Percentiles rank a stretch among this genome's conserved stretches.
Conservation (phyloP, 2,888 invertebrate species). For the Parnassius glacialis region DNA sequence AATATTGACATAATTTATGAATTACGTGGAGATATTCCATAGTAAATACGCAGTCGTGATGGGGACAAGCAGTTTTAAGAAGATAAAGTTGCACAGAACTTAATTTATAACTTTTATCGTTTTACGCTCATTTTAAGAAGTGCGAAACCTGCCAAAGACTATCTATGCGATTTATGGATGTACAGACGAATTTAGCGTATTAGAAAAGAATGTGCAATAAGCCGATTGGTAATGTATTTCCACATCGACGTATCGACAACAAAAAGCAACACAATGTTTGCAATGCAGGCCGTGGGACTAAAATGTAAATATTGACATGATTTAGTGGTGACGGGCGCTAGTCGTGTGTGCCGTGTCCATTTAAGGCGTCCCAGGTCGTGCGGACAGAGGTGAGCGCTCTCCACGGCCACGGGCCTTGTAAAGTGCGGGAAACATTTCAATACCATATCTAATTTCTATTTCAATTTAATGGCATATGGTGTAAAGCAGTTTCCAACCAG, state of each 20-base stretch:
- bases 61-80: not conserved
- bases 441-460: constrained; percentile 27
- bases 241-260: constrained; percentile 32
- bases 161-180: too few relatives aligned
- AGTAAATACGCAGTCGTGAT: not conserved
- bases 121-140: not conserved
- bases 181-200: not conserved
- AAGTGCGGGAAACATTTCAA: constrained; percentile 36
- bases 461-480: constrained; percentile 28
- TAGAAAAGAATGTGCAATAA: not conserved
- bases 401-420: constrained; percentile 50
- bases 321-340: constrained; percentile 54
- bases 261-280: constrained; percentile 26
- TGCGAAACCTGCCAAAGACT: not conserved
- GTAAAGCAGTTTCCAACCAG: not conserved
- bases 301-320: constrained; percentile 63
- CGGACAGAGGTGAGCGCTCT: constrained; percentile 41
- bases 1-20: constrained; percentile 63
- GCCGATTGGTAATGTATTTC: not conserved
- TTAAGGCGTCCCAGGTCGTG: constrained; percentile 60
- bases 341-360: constrained; percentile 60
- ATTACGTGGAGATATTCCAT: constrained; percentile 45
- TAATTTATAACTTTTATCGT: not conserved
- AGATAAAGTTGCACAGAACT: not conserved
- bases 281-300: constrained; percentile 38